Evolutionary conservation across 2,888 invertebrate species (phyloP), one percentile per base, ranked within the genome.

Genomic region (Caenorhabditis japonica): DNA sequence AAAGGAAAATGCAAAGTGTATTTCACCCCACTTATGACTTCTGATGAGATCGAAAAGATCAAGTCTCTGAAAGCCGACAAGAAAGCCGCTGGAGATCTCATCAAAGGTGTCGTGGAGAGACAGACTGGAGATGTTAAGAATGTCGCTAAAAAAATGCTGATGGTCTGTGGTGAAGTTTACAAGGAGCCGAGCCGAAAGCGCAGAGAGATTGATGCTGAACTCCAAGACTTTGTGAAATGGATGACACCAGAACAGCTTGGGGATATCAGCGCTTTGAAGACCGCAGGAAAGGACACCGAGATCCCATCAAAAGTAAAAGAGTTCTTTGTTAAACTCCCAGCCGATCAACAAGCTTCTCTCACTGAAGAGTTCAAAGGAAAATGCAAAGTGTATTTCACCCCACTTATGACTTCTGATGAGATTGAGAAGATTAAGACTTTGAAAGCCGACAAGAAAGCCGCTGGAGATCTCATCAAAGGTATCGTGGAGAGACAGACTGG

Each of bases 1-100:
- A 79, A 79, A 44, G 71, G 69, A 52, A 76, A 71, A 36, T 79
- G 79, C 74, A 76, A 72, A 52, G 55, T 53, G 0, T 80, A 52
- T 10, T 56, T 70, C 55, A 52, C 58, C 0, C 68, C 68, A 23
- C 21, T 68, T 10, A 59, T 58, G 68, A 51, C 60, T 7, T 30
- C 64, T 7, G 70, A 73, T 0, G 66, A 70, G 25, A n/a, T 52
- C 1, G 76, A 72, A n/a, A 69, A 72, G 47, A 69, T 72, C 44
- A 64, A 74, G 49, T 47, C 56, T 19, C 60, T 77, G 46, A 68
- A 76, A 46, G 58, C 44, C 8, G 76, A 79, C 34, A 69, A 55
- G 60, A 36, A 46, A 19, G 71, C 62, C 21, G 71, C 74, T 19
- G 51, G 47, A 17, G 56, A 58, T 21, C 62, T 71, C 15, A 49